Percentiles rank a stretch among this genome's conserved stretches.
These are phyloP conservation scores for Muscicapa striata DNA, from an alignment of 2,797 vertebrate species.

Conservation along the genomic window DNA sequence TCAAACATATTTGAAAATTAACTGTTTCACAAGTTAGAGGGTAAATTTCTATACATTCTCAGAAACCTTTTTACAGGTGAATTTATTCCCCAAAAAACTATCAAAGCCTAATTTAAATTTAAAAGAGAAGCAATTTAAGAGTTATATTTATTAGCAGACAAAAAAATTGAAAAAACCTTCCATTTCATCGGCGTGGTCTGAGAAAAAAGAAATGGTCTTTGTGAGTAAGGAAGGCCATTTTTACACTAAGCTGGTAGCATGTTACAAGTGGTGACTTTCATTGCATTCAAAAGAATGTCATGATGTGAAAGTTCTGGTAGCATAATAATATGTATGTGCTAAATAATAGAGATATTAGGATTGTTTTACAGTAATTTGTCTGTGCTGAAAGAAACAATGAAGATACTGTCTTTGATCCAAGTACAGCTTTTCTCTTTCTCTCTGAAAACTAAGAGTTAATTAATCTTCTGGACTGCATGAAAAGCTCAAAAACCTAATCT, in stretches of 20 bases:
- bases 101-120: neutral
- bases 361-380: neutral
- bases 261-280: neutral
- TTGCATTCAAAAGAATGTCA: neutral
- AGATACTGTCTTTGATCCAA: neutral
- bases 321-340: neutral
- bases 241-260: neutral
- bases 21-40: neutral
- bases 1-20: neutral
- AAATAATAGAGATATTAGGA: neutral
- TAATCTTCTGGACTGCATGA: neutral
- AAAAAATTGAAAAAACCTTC: neutral
- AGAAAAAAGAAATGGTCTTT: neutral
- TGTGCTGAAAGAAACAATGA: neutral
- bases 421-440: neutral
- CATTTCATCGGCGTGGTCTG: neutral
- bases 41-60: neutral
- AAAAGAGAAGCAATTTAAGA: neutral
- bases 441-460: neutral
- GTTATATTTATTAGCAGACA: neutral
- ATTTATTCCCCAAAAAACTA: neutral
- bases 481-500: neutral
- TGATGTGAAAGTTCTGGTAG: neutral
- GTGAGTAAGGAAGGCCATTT: neutral
- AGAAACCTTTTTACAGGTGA: neutral